A percentile compares a stretch with the other conserved stretches of the same genome.
Evolutionary conservation across 2,888 invertebrate species (phyloP).

Genomic region (Lumbricus terrestris): DNA sequence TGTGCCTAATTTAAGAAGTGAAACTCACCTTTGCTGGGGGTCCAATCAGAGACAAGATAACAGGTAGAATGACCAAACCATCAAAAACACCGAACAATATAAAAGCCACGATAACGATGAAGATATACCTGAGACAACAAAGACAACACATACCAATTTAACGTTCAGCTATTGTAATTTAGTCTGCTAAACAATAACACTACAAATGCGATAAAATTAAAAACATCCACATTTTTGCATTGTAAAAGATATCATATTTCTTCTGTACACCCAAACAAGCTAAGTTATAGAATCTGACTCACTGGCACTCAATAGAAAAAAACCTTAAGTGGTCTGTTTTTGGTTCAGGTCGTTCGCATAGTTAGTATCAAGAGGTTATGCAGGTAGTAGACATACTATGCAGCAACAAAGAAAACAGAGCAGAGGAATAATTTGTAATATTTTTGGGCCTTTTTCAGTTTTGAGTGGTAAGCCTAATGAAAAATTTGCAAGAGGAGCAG

Average conservation of each 20-base stretch:
- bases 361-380: background rate
- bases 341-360: background rate
- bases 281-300: background rate
- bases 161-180: background rate
- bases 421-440: background rate
- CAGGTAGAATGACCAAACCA: constrained; percentile 86
- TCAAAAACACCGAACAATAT: constrained; percentile 83
- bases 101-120: constrained; percentile 77
- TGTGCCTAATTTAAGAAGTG: background rate
- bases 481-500: background rate
- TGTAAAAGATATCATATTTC: background rate
- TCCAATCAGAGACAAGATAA: constrained; percentile 82
- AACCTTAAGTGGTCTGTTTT: background rate
- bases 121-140: constrained; percentile 72
- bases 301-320: background rate
- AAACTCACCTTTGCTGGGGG: constrained; percentile 76
- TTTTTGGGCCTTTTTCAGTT: background rate
- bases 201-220: background rate
- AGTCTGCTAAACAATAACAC: background rate
- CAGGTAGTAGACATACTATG: background rate
- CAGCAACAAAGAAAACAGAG: background rate
- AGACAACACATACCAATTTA: background rate
- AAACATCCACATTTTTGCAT: background rate
- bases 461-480: background rate
- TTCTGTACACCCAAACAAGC: background rate